phyloP scores from a whole-genome alignment of 2,113 vertebrate genomes.

The Corythornis madagascariensis region DNA sequence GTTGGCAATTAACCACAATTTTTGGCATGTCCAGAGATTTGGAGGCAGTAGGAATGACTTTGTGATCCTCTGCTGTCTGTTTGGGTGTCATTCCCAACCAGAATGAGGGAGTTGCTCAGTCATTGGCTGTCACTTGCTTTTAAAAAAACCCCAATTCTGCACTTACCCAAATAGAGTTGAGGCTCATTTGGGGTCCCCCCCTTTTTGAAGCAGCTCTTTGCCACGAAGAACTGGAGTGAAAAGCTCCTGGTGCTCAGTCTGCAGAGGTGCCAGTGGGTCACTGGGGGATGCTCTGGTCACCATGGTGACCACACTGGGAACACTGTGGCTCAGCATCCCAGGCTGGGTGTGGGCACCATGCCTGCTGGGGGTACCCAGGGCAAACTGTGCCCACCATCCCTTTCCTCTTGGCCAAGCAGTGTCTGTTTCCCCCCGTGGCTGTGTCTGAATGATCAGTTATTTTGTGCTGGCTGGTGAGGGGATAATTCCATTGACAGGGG shows the following conservation, averaged over 20 bases:
- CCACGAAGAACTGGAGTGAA: no score
- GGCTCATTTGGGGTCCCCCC: no score
- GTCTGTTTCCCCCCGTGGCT: not conserved
- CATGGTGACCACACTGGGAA: not conserved
- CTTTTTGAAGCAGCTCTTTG: not conserved
- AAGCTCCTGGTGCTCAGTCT: no score
- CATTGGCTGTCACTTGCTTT: no score
- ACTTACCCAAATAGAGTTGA: no score
- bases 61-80: not conserved
- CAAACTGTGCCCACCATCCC: rapidly evolving
- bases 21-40: not conserved
- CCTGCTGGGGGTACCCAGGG: not conserved
- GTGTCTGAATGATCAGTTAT: not conserved
- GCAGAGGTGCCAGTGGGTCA: no score
- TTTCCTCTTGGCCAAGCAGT: not conserved
- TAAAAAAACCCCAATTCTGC: not conserved
- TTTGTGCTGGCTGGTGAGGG: not conserved
- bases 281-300: no score
- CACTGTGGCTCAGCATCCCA: not conserved
- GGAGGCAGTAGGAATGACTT: not conserved
- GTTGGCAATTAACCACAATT: not conserved
- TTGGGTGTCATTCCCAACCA: not conserved
- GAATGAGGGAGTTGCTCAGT: no score
- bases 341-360: not conserved
- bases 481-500: not conserved